Evolutionary conservation across 2,888 invertebrate species (phyloP).

Genomic region (Ophion slaviceki): DNA sequence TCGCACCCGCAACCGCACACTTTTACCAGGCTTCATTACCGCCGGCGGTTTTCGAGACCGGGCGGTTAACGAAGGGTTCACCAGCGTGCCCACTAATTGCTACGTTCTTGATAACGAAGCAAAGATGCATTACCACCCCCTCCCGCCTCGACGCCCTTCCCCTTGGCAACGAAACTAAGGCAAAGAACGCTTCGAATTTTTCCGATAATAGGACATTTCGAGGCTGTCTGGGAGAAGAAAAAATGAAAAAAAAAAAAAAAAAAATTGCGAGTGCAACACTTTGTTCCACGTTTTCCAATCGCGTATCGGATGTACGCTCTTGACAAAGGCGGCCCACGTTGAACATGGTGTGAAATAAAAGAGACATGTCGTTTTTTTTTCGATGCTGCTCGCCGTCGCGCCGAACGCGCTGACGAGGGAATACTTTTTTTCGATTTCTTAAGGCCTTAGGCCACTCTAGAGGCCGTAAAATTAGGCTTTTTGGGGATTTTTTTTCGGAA

Average conservation of each 20-base stretch:
- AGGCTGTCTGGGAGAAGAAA: conserved; percentile 21
- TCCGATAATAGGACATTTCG: conserved; percentile 46
- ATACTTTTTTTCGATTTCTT: neutral
- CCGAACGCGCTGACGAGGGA: too few species aligned
- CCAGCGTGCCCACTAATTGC: conserved; percentile 65
- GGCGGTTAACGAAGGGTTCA: conserved; percentile 65
- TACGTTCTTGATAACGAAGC: conserved; percentile 66
- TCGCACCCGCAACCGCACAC: conserved; percentile 53
- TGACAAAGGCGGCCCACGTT: neutral
- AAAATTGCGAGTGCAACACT: neutral
- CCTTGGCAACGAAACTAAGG: conserved; percentile 2
- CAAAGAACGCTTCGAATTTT: conserved; percentile 24
- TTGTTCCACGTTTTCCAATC: conserved; percentile 23
- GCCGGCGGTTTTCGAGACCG: conserved; percentile 51
- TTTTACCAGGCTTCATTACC: conserved; percentile 62
- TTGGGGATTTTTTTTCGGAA: too few species aligned
- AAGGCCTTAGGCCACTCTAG: too few species aligned
- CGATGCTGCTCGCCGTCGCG: neutral
- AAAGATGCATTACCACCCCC: conserved; percentile 33
- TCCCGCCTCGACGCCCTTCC: conserved; percentile 29
- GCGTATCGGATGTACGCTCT: conserved; percentile 22
- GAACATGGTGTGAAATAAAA: neutral
- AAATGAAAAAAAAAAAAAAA: conserved; percentile 36
- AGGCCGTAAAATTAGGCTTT: too few species aligned
- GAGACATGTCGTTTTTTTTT: neutral